phyloP scores from a whole-genome alignment of 2,797 vertebrate species.

The Trachops cirrhosus region DNA sequence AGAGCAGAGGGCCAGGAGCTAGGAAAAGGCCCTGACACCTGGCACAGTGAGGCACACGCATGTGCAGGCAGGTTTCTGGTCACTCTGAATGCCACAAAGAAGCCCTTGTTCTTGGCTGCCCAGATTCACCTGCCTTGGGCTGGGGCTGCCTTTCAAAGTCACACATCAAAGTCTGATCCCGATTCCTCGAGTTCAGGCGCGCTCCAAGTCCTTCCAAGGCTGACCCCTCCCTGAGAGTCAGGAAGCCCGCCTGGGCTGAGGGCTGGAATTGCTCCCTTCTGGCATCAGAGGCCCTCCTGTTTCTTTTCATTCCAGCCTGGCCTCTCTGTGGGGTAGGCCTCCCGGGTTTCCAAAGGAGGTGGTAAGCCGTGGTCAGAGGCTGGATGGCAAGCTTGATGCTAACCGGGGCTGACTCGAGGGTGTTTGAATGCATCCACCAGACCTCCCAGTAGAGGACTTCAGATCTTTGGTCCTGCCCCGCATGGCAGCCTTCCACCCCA shows the following conservation, averaged over 20 bases:
- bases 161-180: conserved; percentile 62
- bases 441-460: conserved; percentile 63
- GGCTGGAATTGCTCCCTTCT: conserved; percentile 61
- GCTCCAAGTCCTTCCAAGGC: conserved; percentile 2
- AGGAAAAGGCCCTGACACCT: background rate
- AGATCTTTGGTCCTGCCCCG: conserved; percentile 61
- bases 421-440: conserved; percentile 63
- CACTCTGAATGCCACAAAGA: conserved; percentile 43
- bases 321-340: conserved; percentile 64
- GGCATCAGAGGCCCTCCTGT: conserved; percentile 49
- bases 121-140: conserved; percentile 61
- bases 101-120: conserved; percentile 35
- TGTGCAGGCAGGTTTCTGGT: background rate
- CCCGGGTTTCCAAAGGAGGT: conserved; percentile 59
- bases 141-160: conserved; percentile 50
- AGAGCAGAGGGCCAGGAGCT: conserved; percentile 66
- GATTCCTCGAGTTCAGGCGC: conserved; percentile 47
- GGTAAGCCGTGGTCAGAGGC: conserved; percentile 29
- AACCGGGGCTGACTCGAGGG: conserved; percentile 56
- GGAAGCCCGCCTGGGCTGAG: conserved; percentile 41
- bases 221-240: conserved; percentile 57
- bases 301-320: conserved; percentile 66
- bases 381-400: conserved; percentile 62
- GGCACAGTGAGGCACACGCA: background rate
- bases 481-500: conserved; percentile 62